Evolutionary conservation across 2,113 vertebrate species (phyloP).

Genomic region (Osmerus mordax): DNA sequence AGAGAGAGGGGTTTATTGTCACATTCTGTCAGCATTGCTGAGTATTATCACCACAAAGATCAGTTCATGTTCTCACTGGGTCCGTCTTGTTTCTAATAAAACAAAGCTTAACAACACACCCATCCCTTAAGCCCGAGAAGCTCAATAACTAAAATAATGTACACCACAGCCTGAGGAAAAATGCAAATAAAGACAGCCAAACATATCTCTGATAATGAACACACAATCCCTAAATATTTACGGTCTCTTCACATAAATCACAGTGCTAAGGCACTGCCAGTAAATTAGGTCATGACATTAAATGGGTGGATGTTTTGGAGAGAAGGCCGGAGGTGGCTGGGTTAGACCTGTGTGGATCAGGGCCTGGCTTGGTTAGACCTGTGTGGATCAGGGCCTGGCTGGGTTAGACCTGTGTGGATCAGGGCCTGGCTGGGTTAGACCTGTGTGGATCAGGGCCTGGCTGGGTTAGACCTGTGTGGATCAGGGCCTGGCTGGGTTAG

Average conservation of each 20-base stretch:
- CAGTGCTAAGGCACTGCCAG: constrained; percentile 31
- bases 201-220: constrained; percentile 55
- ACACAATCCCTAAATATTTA: constrained; percentile 66
- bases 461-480: too few species aligned
- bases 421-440: constrained; percentile 13
- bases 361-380: too few species aligned
- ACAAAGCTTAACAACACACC: constrained; percentile 39
- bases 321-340: constrained; percentile 37
- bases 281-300: constrained; percentile 41
- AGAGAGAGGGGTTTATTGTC: not conserved
- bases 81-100: constrained; percentile 47
- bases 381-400: too few species aligned
- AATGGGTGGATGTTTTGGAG: constrained; percentile 44
- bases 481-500: constrained; percentile 28
- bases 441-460: too few species aligned
- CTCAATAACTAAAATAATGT: constrained; percentile 13
- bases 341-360: not conserved
- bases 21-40: constrained; percentile 44
- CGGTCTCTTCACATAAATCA: constrained; percentile 49
- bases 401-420: constrained; percentile 37
- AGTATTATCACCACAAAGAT: constrained; percentile 21
- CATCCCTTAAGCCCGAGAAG: constrained; percentile 26
- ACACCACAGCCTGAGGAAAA: constrained; percentile 28
- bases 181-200: constrained; percentile 30
- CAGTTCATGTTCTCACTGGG: constrained; percentile 27